These are phyloP conservation scores for Sanderia malayensis DNA, from an alignment of 30 jellyfish, hydroid and myxozoan genomes.

Conservation along the genomic window DNA sequence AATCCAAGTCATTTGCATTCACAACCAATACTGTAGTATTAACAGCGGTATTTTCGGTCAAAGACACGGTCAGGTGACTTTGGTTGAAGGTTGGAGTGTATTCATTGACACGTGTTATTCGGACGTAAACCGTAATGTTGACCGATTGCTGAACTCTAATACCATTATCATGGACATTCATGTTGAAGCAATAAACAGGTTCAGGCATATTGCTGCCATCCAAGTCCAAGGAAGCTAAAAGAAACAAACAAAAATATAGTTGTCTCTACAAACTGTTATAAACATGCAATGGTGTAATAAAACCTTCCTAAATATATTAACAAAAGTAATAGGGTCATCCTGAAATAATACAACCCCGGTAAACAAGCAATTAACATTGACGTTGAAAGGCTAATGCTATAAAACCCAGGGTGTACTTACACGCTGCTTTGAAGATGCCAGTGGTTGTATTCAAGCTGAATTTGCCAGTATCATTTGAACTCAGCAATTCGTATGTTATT, in stretches of 20 bases:
- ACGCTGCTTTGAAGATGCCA: slow-evolving; percentile 50
- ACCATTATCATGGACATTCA: slow-evolving; percentile 71
- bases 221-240: slow-evolving; percentile 64
- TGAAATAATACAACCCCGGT: too few relatives aligned
- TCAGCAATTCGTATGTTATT: slow-evolving; percentile 37
- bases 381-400: too few relatives aligned
- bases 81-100: slow-evolving; percentile 55
- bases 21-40: slow-evolving; percentile 26
- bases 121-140: slow-evolving; percentile 29
- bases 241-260: too few relatives aligned
- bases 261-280: too few relatives aligned
- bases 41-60: slow-evolving; percentile 45
- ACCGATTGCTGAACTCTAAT: slow-evolving; percentile 51
- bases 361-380: too few relatives aligned
- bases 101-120: slow-evolving; percentile 66
- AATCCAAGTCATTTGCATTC: slow-evolving; percentile 66
- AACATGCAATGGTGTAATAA: too few relatives aligned
- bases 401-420: slow-evolving; percentile 31
- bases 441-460: slow-evolving; percentile 46
- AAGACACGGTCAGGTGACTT: slow-evolving; percentile 28
- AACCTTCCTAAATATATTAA: too few relatives aligned
- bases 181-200: slow-evolving; percentile 46
- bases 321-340: too few relatives aligned
- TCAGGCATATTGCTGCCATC: slow-evolving; percentile 50
- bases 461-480: slow-evolving; percentile 37